Evolutionary conservation across 2,797 vertebrate species (phyloP).

Genomic region (Lutjanus campechanus): DNA sequence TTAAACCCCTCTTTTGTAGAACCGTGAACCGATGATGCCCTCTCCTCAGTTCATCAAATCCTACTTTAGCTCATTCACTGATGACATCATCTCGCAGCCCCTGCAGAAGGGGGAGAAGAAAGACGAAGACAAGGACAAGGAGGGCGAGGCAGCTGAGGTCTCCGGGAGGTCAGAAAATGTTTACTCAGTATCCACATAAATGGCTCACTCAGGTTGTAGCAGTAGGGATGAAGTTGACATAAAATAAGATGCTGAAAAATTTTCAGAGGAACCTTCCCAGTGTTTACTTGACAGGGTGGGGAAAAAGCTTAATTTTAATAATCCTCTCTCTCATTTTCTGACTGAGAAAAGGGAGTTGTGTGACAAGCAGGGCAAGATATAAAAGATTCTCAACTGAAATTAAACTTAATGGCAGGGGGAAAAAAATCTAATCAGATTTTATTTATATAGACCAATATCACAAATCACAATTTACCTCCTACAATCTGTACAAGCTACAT

Average conservation of each 20-base stretch:
- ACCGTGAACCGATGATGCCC: slow-evolving; percentile 98
- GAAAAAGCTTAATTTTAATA: background rate
- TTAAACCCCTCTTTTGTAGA: slow-evolving; percentile 84
- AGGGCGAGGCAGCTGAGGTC: slow-evolving; percentile 95
- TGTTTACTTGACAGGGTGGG: background rate
- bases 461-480: no score
- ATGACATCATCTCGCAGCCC: slow-evolving; percentile 97
- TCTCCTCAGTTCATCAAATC: slow-evolving; percentile 99
- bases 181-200: background rate
- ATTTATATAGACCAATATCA: no score
- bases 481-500: no score
- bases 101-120: slow-evolving; percentile 98
- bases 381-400: background rate
- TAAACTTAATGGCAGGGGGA: no score
- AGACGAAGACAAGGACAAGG: slow-evolving; percentile 99
- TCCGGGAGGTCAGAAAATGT: slow-evolving; percentile 89
- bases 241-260: background rate
- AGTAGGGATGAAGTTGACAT: background rate
- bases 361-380: background rate
- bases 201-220: background rate
- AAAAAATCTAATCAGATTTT: no score
- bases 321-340: no score
- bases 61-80: slow-evolving; percentile 99
- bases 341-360: background rate
- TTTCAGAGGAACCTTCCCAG: background rate